phyloP scores from a whole-genome alignment of 2,888 invertebrate species.

The Yponomeuta cagnagella region DNA sequence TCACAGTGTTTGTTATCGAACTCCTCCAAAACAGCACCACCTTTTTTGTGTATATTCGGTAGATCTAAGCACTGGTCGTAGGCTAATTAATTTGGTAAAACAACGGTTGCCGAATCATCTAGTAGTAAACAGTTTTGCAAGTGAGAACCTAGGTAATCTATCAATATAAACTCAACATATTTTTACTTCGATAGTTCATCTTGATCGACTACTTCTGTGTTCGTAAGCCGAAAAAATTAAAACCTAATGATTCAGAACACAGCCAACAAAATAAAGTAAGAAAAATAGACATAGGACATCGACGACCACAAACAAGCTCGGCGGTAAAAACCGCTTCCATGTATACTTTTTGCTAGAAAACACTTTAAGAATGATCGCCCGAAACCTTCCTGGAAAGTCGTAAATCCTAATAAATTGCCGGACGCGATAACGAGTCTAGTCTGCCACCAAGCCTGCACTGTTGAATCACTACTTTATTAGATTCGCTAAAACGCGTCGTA shows the following conservation, averaged over 20 bases:
- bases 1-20: too few species aligned
- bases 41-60: too few species aligned
- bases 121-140: too few species aligned
- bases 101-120: too few species aligned
- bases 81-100: too few species aligned
- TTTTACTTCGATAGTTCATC: too few species aligned
- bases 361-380: constrained; percentile 36
- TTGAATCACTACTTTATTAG: constrained; percentile 34
- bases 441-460: background rate
- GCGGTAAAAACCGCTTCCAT: background rate
- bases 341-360: constrained; percentile 26
- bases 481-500: constrained; percentile 39
- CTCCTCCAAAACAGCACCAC: too few species aligned
- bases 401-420: constrained; percentile 52
- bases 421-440: constrained; percentile 42
- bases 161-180: too few species aligned
- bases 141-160: too few species aligned
- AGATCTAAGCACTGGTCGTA: too few species aligned
- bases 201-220: too few species aligned
- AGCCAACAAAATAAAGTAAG: constrained; percentile 1
- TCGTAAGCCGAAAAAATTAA: background rate
- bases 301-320: background rate
- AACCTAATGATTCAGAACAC: background rate
- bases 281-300: background rate
- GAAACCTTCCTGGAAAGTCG: constrained; percentile 32